These are phyloP conservation scores for Steatornis caripensis DNA, from an alignment of 2,113 vertebrate species.

Conservation along the genomic window DNA sequence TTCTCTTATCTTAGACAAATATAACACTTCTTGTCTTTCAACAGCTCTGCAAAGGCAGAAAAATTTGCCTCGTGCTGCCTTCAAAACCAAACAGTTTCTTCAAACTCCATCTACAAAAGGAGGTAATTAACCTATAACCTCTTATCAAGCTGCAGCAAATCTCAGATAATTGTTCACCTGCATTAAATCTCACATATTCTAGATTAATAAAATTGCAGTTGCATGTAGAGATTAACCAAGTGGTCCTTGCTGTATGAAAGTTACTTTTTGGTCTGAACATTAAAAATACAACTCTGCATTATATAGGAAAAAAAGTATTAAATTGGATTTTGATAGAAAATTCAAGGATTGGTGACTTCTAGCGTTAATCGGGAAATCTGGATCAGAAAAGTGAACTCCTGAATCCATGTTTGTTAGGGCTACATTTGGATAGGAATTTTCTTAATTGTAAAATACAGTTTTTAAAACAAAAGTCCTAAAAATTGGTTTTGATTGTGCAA, in stretches of 20 bases:
- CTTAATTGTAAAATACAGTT: neutral
- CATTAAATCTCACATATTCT: conserved; percentile 30
- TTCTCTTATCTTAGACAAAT: conserved; percentile 72
- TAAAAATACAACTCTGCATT: neutral
- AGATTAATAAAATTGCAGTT: neutral
- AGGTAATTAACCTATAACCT: conserved; percentile 84
- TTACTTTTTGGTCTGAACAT: neutral
- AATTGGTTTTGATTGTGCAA: neutral
- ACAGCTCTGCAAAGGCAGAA: conserved; percentile 91
- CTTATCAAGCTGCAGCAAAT: conserved; percentile 63
- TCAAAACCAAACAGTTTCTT: conserved; percentile 97
- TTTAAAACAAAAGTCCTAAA: neutral
- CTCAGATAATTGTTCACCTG: conserved; percentile 28
- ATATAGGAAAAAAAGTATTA: neutral
- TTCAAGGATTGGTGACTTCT: neutral
- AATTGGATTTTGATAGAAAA: neutral
- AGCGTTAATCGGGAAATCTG: neutral
- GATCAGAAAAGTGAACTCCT: neutral
- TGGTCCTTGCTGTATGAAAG: neutral
- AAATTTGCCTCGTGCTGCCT: conserved; percentile 86
- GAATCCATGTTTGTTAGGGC: neutral
- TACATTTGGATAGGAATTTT: neutral
- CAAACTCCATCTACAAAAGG: conserved; percentile 88
- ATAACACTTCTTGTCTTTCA: conserved; percentile 88
- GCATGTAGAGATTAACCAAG: conserved; percentile 3